These are phyloP conservation scores for Stenotaenia linearis DNA, from an alignment of 2,888 invertebrate genomes.

Conservation along the genomic window DNA sequence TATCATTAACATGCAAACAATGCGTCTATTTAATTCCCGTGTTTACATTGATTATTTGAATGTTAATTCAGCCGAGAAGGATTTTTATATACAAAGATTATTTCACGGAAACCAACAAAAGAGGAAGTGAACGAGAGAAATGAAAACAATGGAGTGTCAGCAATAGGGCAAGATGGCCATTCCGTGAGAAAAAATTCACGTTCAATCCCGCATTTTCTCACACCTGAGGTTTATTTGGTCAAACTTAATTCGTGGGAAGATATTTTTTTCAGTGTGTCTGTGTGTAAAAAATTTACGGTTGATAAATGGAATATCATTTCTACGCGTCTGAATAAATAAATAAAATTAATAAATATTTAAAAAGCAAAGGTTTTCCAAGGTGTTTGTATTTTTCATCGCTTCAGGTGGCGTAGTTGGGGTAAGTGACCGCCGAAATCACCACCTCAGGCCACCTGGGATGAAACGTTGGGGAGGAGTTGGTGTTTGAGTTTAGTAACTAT, in stretches of 20 bases:
- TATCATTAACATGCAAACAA: background rate
- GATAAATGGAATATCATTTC: background rate
- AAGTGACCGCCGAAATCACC: conserved; percentile 24
- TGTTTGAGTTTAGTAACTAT: conserved; percentile 5
- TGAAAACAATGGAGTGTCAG: background rate
- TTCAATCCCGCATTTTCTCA: background rate
- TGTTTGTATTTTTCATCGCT: conserved; percentile 26
- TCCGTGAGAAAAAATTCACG: background rate
- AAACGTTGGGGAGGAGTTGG: background rate
- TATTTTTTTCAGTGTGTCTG: background rate
- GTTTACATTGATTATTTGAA: background rate
- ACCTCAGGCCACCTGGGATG: conserved; percentile 4
- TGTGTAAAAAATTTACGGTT: background rate
- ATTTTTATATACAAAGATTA: background rate
- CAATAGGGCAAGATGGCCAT: conserved; percentile 6
- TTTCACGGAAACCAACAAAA: background rate
- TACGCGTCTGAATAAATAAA: background rate
- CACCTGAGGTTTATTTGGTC: conserved; percentile 22
- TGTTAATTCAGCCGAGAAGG: background rate
- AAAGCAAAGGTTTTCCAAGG: background rate
- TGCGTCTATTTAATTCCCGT: background rate
- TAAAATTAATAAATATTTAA: background rate
- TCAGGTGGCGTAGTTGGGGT: conserved; percentile 9
- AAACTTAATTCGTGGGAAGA: background rate
- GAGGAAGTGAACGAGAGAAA: background rate